Base-by-base conservation (phyloP, 2,113 vertebrate species). In the Pomatostomus ruficeps region DNA sequence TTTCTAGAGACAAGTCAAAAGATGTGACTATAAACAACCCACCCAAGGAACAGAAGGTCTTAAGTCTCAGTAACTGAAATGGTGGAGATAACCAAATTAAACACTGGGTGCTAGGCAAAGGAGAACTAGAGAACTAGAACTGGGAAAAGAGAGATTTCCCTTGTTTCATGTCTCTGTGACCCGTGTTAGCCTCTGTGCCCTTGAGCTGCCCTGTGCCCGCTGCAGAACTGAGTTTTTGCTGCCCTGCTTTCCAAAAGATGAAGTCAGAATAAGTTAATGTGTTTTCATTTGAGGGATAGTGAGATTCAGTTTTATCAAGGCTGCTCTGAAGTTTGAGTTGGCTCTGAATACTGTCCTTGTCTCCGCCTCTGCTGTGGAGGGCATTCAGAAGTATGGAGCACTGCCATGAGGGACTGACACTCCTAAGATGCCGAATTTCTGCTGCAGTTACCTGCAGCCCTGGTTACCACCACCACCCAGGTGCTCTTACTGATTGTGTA, bases 231-330 rank as follows among this genome's bases (percentile, higher is more conserved):
- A 75, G 10, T 89, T 93, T 93, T 81, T 88, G 36, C 74, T 76
- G 38, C 36, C 15, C 31, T 14, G 4, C 10, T 24, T 78, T 63
- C 66, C 49, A 38, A 52, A 65, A 58, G 11, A 68, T 94, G 78
- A 94, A 88, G 81, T 96, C 78, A 93, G n/a, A 85, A 38, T 79
- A 96, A 93, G 67, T 88, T 62, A 67, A 68, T 89, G 76, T 88
- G 67, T 91, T 95, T 96, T 94, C 36, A 15, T 85, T 68, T 93
- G 12, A 14, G 12, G 49, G 17, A 62, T 68, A 59, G 35, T 2
- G 2, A 82, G 62, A 45, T 83, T 79, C 29, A 57, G 29, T 83
- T 95, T 93, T 94, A 82, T 94, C 90, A 54, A 73, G 67, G 29
- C 71, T 54, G 26, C 46, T 94, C 28, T 65, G 74, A 82, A 79